Evolutionary conservation across 2,797 vertebrate species (phyloP), one percentile per base, ranked within the genome.

Genomic region (Threskiornis aethiopicus): DNA sequence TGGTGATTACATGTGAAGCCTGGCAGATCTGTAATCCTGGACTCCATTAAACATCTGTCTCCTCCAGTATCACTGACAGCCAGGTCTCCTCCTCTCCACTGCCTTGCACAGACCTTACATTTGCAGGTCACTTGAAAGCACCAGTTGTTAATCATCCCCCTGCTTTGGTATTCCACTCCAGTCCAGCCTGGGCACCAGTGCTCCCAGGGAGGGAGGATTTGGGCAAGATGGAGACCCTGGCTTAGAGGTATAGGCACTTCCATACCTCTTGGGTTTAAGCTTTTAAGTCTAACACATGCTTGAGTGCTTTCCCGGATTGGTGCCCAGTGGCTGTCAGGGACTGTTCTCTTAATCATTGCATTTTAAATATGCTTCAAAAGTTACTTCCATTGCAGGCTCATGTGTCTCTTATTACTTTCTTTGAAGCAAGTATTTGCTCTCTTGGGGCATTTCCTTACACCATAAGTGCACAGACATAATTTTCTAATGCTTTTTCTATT

Each of bases 41-140:
- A 26, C 92, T 89, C 93, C 89, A 84, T 97, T 97, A 96, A 97
- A 95, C 93, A 94, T 95, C 96, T 97, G 97, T 98, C 96, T 97
- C 85, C 49, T 37, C 93, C 96, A 90, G 90, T 96, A 95, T 92
- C 86, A 19, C 83, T 92, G 92, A 94, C 95, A 95, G 88, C 87
- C 91, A 39, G 58, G n/a, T 66, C 78, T 55, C 51, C 90, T 97
- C 59, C 90, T 97, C 86, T 44, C 44, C 2, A 0, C 71, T 72
- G 55, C n/a, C 88, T 39, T 0, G 1, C 69, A n/a, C 58, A 7
- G 26, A 89, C 72, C 88, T 55, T 11, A 58, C 55, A 9, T 84
- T 85, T 58, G 91, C n/a, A 35, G 88, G 84, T 92, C 86, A 57
- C 89, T 69, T 47, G 7, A 51, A 88, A 67, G 28, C 71, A 64